phyloP scores from a whole-genome alignment of 2,888 invertebrate species.

The Perizoma affinitatum region DNA sequence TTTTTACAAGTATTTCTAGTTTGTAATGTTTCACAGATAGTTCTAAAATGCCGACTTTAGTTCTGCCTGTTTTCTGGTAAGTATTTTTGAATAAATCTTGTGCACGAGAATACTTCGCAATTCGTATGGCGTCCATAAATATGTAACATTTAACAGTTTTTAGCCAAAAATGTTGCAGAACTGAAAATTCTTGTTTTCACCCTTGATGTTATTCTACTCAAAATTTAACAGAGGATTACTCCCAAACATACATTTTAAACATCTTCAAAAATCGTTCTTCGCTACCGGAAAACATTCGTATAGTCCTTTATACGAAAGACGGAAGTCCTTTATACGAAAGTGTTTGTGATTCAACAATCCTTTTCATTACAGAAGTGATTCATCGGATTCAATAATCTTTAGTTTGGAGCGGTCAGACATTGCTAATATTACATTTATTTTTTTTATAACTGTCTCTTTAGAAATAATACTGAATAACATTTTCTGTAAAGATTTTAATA shows the following conservation, averaged over 20 bases:
- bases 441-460: background rate
- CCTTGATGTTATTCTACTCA: no score
- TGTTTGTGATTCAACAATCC: slow-evolving; percentile 31
- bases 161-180: no score
- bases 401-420: slow-evolving; percentile 13
- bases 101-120: no score
- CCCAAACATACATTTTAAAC: background rate
- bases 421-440: slow-evolving; percentile 7
- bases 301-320: slow-evolving; percentile 40
- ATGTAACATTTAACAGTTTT: no score
- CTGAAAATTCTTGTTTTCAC: no score
- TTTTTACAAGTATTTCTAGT: slow-evolving; percentile 37
- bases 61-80: slow-evolving; percentile 22
- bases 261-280: slow-evolving; percentile 14
- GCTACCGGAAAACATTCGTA: slow-evolving; percentile 34
- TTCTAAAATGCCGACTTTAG: slow-evolving; percentile 26
- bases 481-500: no score
- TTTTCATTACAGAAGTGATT: slow-evolving; percentile 13
- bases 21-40: slow-evolving; percentile 23
- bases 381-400: slow-evolving; percentile 17
- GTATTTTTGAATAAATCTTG: no score
- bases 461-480: background rate
- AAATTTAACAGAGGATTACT: no score
- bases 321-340: slow-evolving; percentile 45
- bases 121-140: no score